Evolutionary conservation across 2,113 vertebrate species (phyloP).

Genomic region (Neoarius graeffei): DNA sequence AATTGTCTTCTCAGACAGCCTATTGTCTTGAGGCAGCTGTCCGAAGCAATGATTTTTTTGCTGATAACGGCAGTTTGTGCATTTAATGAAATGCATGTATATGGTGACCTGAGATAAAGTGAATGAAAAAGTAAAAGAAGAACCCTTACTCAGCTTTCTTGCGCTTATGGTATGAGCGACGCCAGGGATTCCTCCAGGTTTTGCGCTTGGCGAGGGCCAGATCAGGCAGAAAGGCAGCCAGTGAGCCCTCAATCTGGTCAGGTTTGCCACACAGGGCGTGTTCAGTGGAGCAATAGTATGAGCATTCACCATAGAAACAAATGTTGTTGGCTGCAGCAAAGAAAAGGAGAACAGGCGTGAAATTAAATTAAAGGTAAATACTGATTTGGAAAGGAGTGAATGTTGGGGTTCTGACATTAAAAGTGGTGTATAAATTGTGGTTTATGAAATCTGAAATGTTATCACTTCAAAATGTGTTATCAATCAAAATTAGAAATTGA

Average conservation of each 20-base stretch:
- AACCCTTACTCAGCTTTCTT: slow-evolving; percentile 94
- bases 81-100: slow-evolving; percentile 52
- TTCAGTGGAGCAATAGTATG: slow-evolving; percentile 98
- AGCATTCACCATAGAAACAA: slow-evolving; percentile 97
- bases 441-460: not conserved
- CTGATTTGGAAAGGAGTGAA: not conserved
- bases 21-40: slow-evolving; percentile 39
- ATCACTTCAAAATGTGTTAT: not conserved
- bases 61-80: slow-evolving; percentile 46
- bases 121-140: not conserved
- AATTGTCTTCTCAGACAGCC: slow-evolving; percentile 1
- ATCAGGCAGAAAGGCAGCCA: slow-evolving; percentile 94
- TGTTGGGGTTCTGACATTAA: not conserved
- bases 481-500: not conserved
- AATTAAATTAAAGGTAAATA: not conserved
- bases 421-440: not conserved
- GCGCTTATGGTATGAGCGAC: slow-evolving; percentile 96
- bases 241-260: slow-evolving; percentile 92
- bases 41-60: slow-evolving; percentile 33
- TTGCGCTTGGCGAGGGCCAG: slow-evolving; percentile 91
- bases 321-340: slow-evolving; percentile 86
- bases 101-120: slow-evolving; percentile 49
- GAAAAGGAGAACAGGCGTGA: not conserved
- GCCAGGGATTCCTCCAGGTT: slow-evolving; percentile 97
- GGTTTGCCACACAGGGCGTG: slow-evolving; percentile 93